Conservation (phyloP, 2,888 invertebrate species). For the Agonopterix arenella region DNA sequence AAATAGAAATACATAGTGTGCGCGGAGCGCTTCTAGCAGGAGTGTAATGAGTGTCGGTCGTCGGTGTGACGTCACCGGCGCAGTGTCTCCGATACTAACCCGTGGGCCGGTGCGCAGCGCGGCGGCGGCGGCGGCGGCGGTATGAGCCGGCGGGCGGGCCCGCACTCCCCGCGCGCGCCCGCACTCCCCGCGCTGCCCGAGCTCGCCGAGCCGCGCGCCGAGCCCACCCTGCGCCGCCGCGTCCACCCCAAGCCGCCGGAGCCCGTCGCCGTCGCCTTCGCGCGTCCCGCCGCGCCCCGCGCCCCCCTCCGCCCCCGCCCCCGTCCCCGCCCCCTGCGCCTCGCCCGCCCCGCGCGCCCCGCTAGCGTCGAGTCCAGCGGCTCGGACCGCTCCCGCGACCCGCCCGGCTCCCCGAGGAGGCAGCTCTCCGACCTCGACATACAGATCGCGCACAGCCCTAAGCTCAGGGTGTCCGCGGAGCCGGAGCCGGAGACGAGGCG, state of each 20-base stretch:
- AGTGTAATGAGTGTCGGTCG: background rate
- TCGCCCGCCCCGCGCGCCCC: conserved; percentile 9
- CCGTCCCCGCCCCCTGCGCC: conserved; percentile 18
- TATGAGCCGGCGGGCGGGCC: conserved; percentile 10
- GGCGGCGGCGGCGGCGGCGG: conserved; percentile 11
- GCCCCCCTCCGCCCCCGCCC: conserved; percentile 15
- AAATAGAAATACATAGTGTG: too few relatives aligned
- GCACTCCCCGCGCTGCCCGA: conserved; percentile 9
- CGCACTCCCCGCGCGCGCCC: conserved; percentile 9
- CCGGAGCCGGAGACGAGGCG: conserved; percentile 14
- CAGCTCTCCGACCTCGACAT: conserved; percentile 38
- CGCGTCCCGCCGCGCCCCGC: conserved; percentile 3
- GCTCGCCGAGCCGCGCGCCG: conserved; percentile 13
- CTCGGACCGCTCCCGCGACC: conserved; percentile 6
- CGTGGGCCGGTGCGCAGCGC: background rate
- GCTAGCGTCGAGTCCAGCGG: conserved; percentile 4
- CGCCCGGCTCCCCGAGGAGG: conserved; percentile 5
- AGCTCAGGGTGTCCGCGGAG: conserved; percentile 3
- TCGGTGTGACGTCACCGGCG: background rate
- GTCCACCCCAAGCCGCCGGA: conserved; percentile 12
- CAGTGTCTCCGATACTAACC: background rate
- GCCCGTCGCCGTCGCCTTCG: conserved; percentile 12
- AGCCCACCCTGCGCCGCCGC: conserved; percentile 10
- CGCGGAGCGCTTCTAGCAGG: too few relatives aligned
- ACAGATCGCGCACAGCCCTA: conserved; percentile 28